Percentiles rank a stretch among this genome's conserved stretches.
Evolutionary conservation across 2,113 vertebrate genomes (phyloP).

Genomic region (Erythrocebus patas): DNA sequence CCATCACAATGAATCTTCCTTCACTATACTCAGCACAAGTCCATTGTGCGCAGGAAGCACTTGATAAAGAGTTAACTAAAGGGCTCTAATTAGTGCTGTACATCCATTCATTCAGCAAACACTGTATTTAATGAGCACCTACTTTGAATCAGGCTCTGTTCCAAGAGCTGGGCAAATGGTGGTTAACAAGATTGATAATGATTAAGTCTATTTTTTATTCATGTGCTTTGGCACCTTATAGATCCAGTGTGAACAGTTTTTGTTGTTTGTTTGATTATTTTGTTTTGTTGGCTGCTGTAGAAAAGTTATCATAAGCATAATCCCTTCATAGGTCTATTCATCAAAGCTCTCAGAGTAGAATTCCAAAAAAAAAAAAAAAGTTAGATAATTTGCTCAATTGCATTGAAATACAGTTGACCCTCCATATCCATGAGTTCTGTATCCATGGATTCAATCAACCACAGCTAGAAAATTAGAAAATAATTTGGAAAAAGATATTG

Average conservation of each 20-base stretch:
- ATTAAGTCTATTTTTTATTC: not conserved
- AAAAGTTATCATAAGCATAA: not conserved
- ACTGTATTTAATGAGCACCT: not conserved
- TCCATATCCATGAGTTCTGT: not conserved
- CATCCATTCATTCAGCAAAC: not conserved
- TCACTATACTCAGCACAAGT: not conserved
- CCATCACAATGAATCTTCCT: not conserved
- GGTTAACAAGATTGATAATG: not conserved
- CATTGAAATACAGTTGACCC: not conserved
- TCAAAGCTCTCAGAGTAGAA: not conserved
- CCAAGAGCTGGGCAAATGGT: not conserved
- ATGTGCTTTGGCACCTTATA: not conserved
- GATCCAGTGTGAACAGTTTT: not conserved
- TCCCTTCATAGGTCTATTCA: not conserved
- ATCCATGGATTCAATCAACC: not conserved
- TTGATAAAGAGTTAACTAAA: not conserved
- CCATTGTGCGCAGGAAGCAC: not conserved
- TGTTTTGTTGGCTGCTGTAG: not conserved
- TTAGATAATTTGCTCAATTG: not conserved
- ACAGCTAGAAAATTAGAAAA: not conserved
- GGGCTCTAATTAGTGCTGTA: not conserved
- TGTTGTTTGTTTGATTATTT: not conserved
- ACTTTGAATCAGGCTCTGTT: not conserved
- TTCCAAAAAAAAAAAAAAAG: not conserved
- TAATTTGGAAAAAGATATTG: not conserved